Evolutionary conservation across 2,797 vertebrate species (phyloP).

Genomic region (Centropyge bicolor): DNA sequence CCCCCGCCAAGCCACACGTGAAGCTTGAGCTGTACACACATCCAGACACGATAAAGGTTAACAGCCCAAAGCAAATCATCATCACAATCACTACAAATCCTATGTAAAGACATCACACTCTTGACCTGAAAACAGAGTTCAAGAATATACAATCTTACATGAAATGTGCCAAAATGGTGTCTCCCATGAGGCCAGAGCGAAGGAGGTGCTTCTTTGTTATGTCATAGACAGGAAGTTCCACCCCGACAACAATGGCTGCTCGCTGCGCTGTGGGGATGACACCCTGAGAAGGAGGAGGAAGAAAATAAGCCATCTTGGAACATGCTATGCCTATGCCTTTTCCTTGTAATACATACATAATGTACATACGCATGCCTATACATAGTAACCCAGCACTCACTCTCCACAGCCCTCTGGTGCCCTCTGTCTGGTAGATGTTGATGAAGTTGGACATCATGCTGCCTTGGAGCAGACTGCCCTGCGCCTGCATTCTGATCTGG

Average conservation of each 20-base stretch:
- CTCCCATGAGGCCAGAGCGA: conserved; percentile 91
- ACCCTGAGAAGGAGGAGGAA: conserved; percentile 83
- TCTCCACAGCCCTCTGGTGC: conserved; percentile 94
- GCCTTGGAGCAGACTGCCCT: conserved; percentile 94
- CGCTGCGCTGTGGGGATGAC: conserved; percentile 96
- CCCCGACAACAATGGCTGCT: conserved; percentile 95
- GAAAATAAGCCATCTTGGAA: no score
- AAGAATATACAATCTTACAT: conserved; percentile 83
- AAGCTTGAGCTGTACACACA: conserved; percentile 91
- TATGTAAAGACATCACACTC: background rate
- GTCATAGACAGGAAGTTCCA: conserved; percentile 96
- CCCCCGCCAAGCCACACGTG: conserved; percentile 93
- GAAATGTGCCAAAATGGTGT: conserved; percentile 94
- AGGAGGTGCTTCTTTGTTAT: conserved; percentile 98
- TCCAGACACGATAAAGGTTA: background rate
- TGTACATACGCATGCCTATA: background rate
- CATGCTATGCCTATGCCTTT: background rate
- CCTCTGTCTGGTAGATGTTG: conserved; percentile 97
- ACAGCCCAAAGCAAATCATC: background rate
- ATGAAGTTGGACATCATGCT: conserved; percentile 98
- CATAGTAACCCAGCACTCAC: conserved; percentile 79
- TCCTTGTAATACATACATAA: background rate
- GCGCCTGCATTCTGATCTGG: conserved; percentile 98
- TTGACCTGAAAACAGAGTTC: background rate
- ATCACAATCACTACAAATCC: background rate